Evolutionary conservation across 2,113 vertebrate species (phyloP).

Genomic region (Stegostoma tigrinum): DNA sequence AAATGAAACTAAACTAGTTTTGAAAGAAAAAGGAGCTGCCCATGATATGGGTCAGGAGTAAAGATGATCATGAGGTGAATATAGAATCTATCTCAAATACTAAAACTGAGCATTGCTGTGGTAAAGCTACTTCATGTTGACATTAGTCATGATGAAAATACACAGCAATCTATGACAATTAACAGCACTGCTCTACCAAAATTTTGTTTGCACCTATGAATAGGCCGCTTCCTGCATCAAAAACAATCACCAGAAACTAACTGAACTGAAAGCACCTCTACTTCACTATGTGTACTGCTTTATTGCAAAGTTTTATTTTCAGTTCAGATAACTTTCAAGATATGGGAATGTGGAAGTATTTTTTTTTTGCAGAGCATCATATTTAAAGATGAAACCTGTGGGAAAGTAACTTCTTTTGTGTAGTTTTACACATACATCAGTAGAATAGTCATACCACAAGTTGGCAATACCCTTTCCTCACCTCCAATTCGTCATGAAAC

Average conservation of each 20-base stretch:
- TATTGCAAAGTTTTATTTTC: too few species aligned
- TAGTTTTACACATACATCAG: background rate
- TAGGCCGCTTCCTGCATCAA: background rate
- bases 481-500: background rate
- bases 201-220: background rate
- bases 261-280: background rate
- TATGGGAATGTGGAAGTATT: background rate
- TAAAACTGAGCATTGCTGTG: background rate
- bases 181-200: background rate
- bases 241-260: background rate
- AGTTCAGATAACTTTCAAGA: background rate
- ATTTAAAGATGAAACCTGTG: background rate
- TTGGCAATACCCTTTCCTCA: background rate
- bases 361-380: background rate
- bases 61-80: background rate
- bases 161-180: background rate
- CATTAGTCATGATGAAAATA: background rate
- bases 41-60: background rate
- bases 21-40: background rate
- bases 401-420: background rate
- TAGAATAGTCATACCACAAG: background rate
- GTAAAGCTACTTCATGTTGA: background rate
- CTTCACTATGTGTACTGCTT: background rate
- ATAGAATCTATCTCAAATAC: background rate
- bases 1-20: background rate